Conservation (phyloP, 2,797 vertebrate species). For the Muscicapa striata region DNA sequence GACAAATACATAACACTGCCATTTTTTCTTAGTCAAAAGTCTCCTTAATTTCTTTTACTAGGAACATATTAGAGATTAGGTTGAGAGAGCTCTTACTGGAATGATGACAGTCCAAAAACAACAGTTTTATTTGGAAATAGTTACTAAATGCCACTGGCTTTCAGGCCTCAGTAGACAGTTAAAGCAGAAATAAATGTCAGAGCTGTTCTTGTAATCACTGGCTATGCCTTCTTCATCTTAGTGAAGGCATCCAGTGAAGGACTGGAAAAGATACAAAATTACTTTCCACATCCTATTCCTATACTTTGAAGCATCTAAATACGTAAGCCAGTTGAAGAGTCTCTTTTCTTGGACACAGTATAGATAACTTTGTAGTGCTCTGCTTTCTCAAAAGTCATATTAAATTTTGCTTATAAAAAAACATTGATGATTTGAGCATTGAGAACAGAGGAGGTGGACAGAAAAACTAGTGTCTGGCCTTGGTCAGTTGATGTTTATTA, state of each 20-base stretch:
- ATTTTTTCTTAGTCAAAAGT: not conserved
- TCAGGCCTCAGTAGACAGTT: not conserved
- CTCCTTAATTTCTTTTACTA: conserved; percentile 10
- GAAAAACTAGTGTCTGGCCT: not conserved
- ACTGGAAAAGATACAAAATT: not conserved
- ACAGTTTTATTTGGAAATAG: conserved; percentile 35
- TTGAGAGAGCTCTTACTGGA: not conserved
- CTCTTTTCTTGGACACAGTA: not conserved
- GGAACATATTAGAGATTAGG: not conserved
- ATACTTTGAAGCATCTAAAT: not conserved
- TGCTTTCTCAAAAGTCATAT: not conserved
- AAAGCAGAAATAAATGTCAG: conserved; percentile 35
- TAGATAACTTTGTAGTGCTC: not conserved
- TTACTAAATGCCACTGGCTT: conserved; percentile 13
- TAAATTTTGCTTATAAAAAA: not conserved
- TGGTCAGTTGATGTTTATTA: not conserved
- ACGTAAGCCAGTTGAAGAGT: not conserved
- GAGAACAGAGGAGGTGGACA: not conserved
- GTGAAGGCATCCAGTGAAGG: not conserved
- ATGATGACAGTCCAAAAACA: conserved; percentile 2
- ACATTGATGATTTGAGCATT: not conserved
- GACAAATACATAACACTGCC: not conserved
- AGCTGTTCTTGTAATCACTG: not conserved
- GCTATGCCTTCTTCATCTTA: not conserved
- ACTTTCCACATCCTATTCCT: not conserved